Evolutionary conservation across 2,113 vertebrate species (phyloP).

Genomic region (Eclectus roratus): DNA sequence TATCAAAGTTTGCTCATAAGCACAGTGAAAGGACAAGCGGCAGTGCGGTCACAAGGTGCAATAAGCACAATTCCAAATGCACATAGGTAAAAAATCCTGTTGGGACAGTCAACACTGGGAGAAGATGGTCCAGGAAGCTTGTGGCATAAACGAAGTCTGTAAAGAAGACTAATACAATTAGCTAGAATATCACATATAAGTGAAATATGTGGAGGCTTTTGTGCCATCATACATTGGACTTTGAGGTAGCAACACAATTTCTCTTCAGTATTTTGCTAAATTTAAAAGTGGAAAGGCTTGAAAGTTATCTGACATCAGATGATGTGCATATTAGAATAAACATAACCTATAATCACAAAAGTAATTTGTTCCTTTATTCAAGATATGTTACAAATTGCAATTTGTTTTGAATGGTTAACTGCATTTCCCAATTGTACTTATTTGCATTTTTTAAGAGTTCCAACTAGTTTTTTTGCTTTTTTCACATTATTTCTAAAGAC

Average conservation of each 20-base stretch:
- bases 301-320: background rate
- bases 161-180: background rate
- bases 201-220: background rate
- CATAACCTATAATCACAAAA: background rate
- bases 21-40: background rate
- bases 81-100: background rate
- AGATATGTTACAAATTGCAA: background rate
- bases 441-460: background rate
- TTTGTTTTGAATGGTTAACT: background rate
- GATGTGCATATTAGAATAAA: background rate
- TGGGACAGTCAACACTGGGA: fast-evolving
- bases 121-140: background rate
- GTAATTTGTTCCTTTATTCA: background rate
- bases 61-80: background rate
- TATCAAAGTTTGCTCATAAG: background rate
- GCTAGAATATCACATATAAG: background rate
- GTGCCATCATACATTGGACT: background rate
- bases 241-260: background rate
- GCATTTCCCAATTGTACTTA: background rate
- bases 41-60: background rate
- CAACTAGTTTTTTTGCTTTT: background rate
- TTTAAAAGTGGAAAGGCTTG: background rate
- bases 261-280: background rate
- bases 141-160: background rate
- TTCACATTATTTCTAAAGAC: background rate